Base-by-base conservation (phyloP, 2,797 vertebrate species). In the Tapirus indicus region DNA sequence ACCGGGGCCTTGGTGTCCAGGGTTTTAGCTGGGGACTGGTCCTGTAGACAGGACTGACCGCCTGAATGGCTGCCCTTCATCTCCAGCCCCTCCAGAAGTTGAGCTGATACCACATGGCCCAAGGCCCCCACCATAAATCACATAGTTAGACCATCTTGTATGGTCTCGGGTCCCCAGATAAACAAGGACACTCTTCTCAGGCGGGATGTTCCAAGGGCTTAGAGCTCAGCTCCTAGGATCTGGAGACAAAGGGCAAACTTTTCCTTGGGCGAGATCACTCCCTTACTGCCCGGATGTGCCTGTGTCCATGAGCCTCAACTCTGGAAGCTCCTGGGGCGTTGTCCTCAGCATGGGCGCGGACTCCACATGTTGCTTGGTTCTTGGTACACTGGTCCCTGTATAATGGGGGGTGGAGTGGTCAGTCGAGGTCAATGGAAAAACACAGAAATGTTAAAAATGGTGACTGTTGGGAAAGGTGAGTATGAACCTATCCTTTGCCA, bases 321-420 rank as follows among this genome's bases (percentile, higher is more conserved):
- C n/a, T 41, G 47, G 85, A 54, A 32, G 10, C 27, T 6, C 0
- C 27, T 0, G 0, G 0, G 38, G 18, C 17, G 0, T 6, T 0
- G 5, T 16, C 71, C 49, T 56, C 23, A 25, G 66, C 47, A n/a
- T 0, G 0, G 77, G 56, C 18, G 2, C 58, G 2, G 27, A 32
- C 12, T n/a, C n/a, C 38, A 7, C 21, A 7, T 2, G 7, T 7
- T 3, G 21, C 54, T 69, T 10, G 1, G 49, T 35, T 7, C 8
- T 12, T 9, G 10, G 13, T 16, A 16, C 17, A 0, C 75, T 21
- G 49, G 94, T n/a, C 20, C 71, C 71, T 13, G 0, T 1, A 1
- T 18, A 29, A 16, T 3, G 13, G 1, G 29, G 41, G 21, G 5
- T 0, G 75, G 29, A 10, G 21, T 18, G 14, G n/a, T 35, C 14